phyloP scores from a whole-genome alignment of 92 coral and sea anemone genomes.

The Palythoa grandiflora region DNA sequence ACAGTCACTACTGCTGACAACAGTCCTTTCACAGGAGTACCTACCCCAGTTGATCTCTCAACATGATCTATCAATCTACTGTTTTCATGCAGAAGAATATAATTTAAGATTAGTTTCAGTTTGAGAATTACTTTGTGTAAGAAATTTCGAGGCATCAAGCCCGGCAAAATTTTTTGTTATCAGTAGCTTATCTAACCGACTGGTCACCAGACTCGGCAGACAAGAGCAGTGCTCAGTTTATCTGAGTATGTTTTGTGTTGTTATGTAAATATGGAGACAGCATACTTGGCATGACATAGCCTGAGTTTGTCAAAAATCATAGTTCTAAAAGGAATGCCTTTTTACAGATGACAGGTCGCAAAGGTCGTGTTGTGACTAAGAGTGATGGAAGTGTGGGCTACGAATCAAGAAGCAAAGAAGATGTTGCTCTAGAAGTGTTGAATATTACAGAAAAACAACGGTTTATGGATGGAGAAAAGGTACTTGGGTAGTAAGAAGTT shows the following conservation, averaged over 20 bases:
- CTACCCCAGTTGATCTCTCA: no score
- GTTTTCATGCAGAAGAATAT: no score
- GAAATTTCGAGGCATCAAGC: no score
- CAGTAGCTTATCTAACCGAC: no score
- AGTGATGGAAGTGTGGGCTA: slow-evolving; percentile 86
- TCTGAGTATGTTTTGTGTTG: background rate
- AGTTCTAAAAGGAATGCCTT: background rate
- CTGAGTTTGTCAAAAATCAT: background rate
- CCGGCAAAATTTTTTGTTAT: no score
- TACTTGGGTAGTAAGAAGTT: background rate
- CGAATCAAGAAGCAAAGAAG: slow-evolving; percentile 90
- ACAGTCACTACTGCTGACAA: no score
- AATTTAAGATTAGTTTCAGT: no score
- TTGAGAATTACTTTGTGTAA: no score
- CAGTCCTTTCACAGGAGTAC: no score
- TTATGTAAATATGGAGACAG: background rate
- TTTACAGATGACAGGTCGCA: slow-evolving; percentile 76
- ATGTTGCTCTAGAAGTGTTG: slow-evolving; percentile 84
- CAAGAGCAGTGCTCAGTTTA: background rate
- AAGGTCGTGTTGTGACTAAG: slow-evolving; percentile 91
- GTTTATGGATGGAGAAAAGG: slow-evolving; percentile 97
- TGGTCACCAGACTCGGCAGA: no score
- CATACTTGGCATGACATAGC: background rate
- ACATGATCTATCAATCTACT: no score
- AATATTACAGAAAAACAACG: slow-evolving; percentile 89